phyloP scores from a whole-genome alignment of 1,140 invertebrate genomes.

The Drosophila miranda region DNA sequence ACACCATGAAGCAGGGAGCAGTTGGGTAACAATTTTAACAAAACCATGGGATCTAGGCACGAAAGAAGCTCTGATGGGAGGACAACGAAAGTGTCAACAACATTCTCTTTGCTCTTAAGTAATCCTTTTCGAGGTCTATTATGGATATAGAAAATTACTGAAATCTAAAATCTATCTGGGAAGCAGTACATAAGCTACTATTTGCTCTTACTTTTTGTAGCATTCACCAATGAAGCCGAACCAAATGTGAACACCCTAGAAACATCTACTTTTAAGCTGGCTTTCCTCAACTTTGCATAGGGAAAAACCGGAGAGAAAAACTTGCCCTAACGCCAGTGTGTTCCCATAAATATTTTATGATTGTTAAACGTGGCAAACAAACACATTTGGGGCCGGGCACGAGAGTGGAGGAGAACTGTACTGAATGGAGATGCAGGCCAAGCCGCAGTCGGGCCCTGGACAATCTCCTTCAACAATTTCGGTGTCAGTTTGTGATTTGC shows the following conservation, averaged over 20 bases:
- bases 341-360: slow-evolving; percentile 58
- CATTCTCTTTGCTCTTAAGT: background rate
- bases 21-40: background rate
- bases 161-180: background rate
- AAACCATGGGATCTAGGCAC: too few species aligned
- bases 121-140: background rate
- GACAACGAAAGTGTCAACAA: too few species aligned
- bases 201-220: too few species aligned
- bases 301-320: slow-evolving; percentile 20
- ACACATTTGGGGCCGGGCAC: slow-evolving; percentile 23
- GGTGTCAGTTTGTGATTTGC: slow-evolving; percentile 43
- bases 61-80: too few species aligned
- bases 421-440: slow-evolving; percentile 5
- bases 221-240: background rate
- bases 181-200: too few species aligned
- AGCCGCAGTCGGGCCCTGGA: background rate
- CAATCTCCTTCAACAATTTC: slow-evolving; percentile 16
- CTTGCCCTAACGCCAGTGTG: slow-evolving; percentile 23
- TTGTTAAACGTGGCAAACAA: slow-evolving; percentile 38
- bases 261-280: slow-evolving; percentile 6
- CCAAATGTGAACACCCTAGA: background rate
- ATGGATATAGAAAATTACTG: background rate
- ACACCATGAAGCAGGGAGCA: background rate
- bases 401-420: background rate
- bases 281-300: slow-evolving; percentile 21